Conservation (phyloP, 1,140 invertebrate genomes). For the Paralvinella palmiformis region DNA sequence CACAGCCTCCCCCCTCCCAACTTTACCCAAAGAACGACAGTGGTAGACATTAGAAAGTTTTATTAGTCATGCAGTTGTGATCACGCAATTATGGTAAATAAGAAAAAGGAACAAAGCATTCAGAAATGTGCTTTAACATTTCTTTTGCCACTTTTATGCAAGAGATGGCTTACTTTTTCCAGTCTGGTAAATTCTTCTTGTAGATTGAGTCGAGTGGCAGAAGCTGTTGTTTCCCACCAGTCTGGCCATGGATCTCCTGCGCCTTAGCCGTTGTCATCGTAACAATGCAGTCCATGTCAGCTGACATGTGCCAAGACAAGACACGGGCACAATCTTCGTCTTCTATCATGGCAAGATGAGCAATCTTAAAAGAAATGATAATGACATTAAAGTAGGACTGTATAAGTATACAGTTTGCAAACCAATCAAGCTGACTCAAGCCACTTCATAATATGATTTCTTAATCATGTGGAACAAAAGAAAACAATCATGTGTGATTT, state of each 20-base stretch:
- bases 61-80: too few species aligned
- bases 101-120: too few species aligned
- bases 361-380: conserved; percentile 34
- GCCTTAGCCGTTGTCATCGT: conserved; percentile 44
- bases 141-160: too few species aligned
- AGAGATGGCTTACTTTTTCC: conserved; percentile 49
- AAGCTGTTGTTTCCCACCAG: conserved; percentile 45
- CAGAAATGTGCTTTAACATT: too few species aligned
- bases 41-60: too few species aligned
- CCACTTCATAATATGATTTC: too few species aligned
- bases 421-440: too few species aligned
- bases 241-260: conserved; percentile 43
- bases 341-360: conserved; percentile 40
- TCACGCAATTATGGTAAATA: too few species aligned
- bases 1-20: too few species aligned
- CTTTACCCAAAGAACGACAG: too few species aligned
- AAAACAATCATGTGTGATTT: conserved; percentile 2
- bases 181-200: conserved; percentile 47
- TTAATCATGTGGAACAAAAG: too few species aligned
- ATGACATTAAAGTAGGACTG: neutral
- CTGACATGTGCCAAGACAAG: conserved; percentile 50
- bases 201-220: conserved; percentile 48
- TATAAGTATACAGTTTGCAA: neutral
- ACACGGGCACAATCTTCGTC: conserved; percentile 44
- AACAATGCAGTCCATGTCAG: conserved; percentile 51